A percentile compares a stretch with the other conserved stretches of the same genome.
phyloP scores from a whole-genome alignment of 1,140 invertebrate species.

The Laupala kohalensis region DNA sequence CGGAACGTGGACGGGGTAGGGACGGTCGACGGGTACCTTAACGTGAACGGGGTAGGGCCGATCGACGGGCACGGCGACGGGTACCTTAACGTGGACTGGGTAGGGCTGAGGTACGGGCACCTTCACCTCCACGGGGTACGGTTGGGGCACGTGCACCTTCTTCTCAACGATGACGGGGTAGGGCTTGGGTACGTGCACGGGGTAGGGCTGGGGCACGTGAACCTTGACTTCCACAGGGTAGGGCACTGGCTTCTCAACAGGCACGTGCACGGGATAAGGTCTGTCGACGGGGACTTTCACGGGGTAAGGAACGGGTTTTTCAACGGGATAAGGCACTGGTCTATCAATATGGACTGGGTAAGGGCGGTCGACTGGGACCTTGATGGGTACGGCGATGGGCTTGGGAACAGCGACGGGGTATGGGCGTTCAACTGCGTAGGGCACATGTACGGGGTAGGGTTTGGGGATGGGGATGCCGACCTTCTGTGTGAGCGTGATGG shows the following conservation, averaged over 20 bases:
- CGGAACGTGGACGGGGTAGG: conserved; percentile 13
- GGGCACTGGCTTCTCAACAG: conserved; percentile 13
- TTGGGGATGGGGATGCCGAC: conserved; percentile 34
- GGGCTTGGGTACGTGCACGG: conserved; percentile 18
- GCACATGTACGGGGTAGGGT: conserved; percentile 47
- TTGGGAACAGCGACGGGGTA: conserved; percentile 56
- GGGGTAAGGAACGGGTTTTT: conserved; percentile 20
- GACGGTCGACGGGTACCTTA: conserved; percentile 14
- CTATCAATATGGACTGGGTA: conserved; percentile 49
- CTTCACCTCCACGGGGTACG: conserved; percentile 15
- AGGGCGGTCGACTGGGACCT: conserved; percentile 19
- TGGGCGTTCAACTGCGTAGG: conserved; percentile 29
- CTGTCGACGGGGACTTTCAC: conserved; percentile 25
- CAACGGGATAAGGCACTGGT: conserved; percentile 48
- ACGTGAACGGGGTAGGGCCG: conserved; percentile 13
- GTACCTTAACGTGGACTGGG: conserved; percentile 14
- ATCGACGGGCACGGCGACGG: conserved; percentile 12
- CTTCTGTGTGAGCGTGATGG: conserved; percentile 53
- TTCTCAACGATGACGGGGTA: conserved; percentile 16
- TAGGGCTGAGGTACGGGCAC: conserved; percentile 16
- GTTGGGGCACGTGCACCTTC: conserved; percentile 13
- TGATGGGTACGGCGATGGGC: conserved; percentile 49
- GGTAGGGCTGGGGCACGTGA: conserved; percentile 15
- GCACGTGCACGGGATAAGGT: conserved; percentile 15
- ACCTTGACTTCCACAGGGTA: conserved; percentile 16